Evolutionary conservation across 2,888 invertebrate genomes (phyloP).

Genomic region (Platynereis dumerilii): DNA sequence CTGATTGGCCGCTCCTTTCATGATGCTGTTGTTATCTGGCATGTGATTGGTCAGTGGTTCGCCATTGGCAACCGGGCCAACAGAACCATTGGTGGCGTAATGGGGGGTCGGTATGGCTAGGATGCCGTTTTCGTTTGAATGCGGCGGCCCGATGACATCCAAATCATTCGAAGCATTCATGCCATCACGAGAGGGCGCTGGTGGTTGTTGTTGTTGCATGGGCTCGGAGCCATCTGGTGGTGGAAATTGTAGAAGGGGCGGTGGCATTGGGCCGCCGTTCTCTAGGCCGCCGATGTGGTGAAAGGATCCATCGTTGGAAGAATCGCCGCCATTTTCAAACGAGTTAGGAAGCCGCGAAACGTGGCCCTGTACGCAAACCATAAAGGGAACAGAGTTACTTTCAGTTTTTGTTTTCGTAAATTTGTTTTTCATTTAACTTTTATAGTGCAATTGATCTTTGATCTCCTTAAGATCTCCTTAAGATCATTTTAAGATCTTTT

Average conservation of each 20-base stretch:
- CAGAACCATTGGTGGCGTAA: conserved; percentile 3
- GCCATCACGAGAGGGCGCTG: no score
- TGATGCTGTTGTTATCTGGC: no score
- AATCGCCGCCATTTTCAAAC: background rate
- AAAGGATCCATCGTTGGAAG: conserved; percentile 6
- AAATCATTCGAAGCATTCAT: no score
- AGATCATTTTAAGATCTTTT: no score
- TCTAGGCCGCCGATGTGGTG: conserved; percentile 13
- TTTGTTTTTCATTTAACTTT: background rate
- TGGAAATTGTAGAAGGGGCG: no score
- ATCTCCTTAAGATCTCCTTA: no score
- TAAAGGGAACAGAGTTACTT: background rate
- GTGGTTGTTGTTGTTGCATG: no score
- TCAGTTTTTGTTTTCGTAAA: conserved; percentile 3
- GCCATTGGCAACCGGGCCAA: background rate
- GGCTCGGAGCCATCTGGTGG: no score
- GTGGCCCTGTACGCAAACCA: conserved; percentile 19
- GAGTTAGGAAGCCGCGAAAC: conserved; percentile 9
- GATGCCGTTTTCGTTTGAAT: no score
- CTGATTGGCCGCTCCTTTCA: background rate
- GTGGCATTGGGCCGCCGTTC: conserved; percentile 5
- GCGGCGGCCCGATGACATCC: no score
- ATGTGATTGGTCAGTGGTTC: conserved; percentile 2
- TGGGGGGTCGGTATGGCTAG: no score
- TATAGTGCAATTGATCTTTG: no score